phyloP scores from a whole-genome alignment of 2,888 invertebrate species.

The Carabus problematicus region DNA sequence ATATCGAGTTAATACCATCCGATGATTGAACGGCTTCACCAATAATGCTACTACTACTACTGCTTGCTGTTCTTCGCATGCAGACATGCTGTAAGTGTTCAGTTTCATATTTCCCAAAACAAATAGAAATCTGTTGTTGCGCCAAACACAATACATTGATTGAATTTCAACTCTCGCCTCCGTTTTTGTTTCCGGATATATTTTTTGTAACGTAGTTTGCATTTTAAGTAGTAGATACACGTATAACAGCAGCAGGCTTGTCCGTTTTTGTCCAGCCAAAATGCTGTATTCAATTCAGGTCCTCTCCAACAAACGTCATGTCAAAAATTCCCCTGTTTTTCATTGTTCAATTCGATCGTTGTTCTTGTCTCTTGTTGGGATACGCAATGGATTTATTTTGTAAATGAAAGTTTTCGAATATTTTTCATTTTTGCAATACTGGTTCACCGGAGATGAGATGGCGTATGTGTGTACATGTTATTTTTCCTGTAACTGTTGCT shows the following conservation, averaged over 20 bases:
- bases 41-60: too few species aligned
- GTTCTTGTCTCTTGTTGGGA: conserved; percentile 25
- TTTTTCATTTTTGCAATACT: background rate
- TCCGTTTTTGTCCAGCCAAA: conserved; percentile 2
- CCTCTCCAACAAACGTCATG: conserved; percentile 11
- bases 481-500: conserved; percentile 29
- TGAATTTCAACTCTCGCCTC: conserved; percentile 3
- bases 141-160: conserved; percentile 7
- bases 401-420: conserved; percentile 30
- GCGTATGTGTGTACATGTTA: conserved; percentile 11
- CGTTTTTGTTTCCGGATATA: background rate
- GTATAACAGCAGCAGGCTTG: background rate
- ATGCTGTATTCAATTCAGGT: conserved; percentile 15
- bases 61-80: too few species aligned
- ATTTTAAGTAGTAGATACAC: conserved; percentile 19
- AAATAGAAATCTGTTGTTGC: conserved; percentile 9
- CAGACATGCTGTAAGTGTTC: background rate
- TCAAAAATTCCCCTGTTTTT: conserved; percentile 32
- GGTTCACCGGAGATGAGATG: background rate
- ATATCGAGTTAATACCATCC: conserved; percentile 19
- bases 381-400: conserved; percentile 31
- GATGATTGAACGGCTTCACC: too few species aligned
- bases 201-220: conserved; percentile 9
- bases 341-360: background rate
- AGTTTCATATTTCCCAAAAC: background rate